Conservation (phyloP, 2,888 invertebrate species). For the Copidosoma aretas region DNA sequence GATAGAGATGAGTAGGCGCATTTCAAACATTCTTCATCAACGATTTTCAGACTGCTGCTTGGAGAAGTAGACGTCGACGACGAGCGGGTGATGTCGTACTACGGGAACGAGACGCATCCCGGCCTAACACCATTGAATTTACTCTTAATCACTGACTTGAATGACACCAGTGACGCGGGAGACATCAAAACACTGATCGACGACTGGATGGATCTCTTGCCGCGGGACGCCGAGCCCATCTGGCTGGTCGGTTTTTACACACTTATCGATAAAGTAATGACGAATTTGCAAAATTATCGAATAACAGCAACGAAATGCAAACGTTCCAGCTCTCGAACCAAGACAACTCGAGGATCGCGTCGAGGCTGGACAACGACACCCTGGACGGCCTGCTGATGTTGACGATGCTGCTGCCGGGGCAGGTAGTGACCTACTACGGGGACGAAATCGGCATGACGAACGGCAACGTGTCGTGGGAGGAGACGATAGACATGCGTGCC, state of each 20-base stretch:
- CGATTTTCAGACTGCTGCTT: constrained; percentile 53
- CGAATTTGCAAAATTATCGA: neutral
- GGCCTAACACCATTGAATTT: constrained; percentile 53
- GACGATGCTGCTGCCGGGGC: constrained; percentile 66
- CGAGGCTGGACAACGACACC: constrained; percentile 51
- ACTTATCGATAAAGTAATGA: neutral
- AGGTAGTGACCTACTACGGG: constrained; percentile 65
- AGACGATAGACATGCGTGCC: constrained; percentile 51
- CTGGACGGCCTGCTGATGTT: constrained; percentile 64
- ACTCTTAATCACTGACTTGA: constrained; percentile 49
- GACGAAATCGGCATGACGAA: constrained; percentile 55
- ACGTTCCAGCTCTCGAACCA: constrained; percentile 53
- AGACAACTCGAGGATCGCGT: constrained; percentile 50
- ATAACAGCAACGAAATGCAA: neutral
- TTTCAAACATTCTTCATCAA: no score
- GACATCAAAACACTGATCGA: constrained; percentile 47
- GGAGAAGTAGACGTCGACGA: constrained; percentile 50
- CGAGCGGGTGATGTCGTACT: constrained; percentile 50
- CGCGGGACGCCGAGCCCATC: constrained; percentile 53
- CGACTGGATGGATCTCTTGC: constrained; percentile 50
- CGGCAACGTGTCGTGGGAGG: constrained; percentile 39
- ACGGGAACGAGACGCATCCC: constrained; percentile 50
- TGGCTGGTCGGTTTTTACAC: constrained; percentile 53
- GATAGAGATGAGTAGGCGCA: no score
- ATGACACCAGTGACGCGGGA: constrained; percentile 45